Conservation (phyloP, 1,140 invertebrate genomes). For the Geopemphigus sp. region DNA sequence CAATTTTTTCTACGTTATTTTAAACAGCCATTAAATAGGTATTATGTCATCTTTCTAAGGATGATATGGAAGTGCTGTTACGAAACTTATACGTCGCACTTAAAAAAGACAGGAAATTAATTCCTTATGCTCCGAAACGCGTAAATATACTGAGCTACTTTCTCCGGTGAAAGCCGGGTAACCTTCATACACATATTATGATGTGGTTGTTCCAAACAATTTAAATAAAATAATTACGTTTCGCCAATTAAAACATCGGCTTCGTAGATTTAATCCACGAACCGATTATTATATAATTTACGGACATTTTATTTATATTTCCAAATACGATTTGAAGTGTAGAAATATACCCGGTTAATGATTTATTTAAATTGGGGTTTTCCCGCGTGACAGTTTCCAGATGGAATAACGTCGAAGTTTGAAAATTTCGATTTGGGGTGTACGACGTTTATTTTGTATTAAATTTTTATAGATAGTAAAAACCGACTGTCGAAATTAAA, state of each 20-base stretch:
- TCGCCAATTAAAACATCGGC: background rate
- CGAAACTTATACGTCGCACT: background rate
- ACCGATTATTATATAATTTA: background rate
- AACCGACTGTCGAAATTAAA: too few relatives aligned
- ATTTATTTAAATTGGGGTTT: too few relatives aligned
- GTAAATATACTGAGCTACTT: constrained; percentile 29
- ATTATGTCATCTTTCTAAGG: background rate
- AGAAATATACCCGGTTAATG: too few relatives aligned
- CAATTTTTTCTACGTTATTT: too few relatives aligned
- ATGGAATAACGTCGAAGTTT: too few relatives aligned
- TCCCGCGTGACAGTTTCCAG: too few relatives aligned
- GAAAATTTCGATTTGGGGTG: too few relatives aligned
- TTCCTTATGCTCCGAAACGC: background rate
- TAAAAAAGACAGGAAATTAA: constrained; percentile 23
- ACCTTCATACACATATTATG: constrained; percentile 23
- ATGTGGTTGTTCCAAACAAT: background rate
- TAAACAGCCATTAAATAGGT: too few relatives aligned
- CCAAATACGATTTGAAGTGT: too few relatives aligned
- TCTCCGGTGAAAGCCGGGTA: constrained; percentile 28
- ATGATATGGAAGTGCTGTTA: constrained; percentile 26
- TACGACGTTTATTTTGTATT: too few relatives aligned
- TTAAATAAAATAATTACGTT: background rate
- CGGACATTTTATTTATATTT: too few relatives aligned
- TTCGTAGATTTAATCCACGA: background rate
- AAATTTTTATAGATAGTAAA: too few relatives aligned